Percentiles rank a stretch among this genome's conserved stretches.
Evolutionary conservation across 2,113 vertebrate species (phyloP).

Genomic region (Leucoraja erinaceus): DNA sequence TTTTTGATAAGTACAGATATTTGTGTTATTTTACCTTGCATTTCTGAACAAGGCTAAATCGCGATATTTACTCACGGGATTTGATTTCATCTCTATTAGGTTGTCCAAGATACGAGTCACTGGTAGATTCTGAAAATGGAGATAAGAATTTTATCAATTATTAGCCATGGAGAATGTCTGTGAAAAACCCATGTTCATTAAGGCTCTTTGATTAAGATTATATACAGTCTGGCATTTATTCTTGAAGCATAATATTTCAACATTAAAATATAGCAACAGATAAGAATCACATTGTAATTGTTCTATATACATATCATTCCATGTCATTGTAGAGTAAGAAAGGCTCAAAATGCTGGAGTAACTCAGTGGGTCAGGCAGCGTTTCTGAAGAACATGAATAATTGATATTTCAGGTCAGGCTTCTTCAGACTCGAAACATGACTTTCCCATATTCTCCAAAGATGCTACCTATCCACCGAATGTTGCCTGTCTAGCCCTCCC

Average conservation of each 20-base stretch:
- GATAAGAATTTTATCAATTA: constrained; percentile 18
- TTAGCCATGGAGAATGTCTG: background rate
- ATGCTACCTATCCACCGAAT: background rate
- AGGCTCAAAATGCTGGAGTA: no score
- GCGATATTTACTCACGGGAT: constrained; percentile 68
- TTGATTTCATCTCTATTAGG: constrained; percentile 91
- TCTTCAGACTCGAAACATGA: no score
- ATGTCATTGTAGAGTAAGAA: background rate
- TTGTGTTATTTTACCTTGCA: background rate
- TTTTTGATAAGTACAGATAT: background rate
- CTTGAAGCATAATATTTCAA: background rate
- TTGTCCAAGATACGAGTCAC: constrained; percentile 85
- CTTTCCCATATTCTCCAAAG: no score
- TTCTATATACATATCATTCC: background rate
- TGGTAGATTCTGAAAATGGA: constrained; percentile 74
- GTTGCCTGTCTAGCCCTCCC: no score
- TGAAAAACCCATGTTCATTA: background rate
- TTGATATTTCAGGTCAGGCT: no score
- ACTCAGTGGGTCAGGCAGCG: no score
- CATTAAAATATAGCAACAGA: background rate
- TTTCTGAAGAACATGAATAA: no score
- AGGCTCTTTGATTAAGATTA: background rate
- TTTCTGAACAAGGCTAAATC: background rate
- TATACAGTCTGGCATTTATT: no score
- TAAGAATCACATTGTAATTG: background rate